Base-by-base conservation (phyloP, 2,113 vertebrate genomes). In the Seriola quinqueradiata region DNA sequence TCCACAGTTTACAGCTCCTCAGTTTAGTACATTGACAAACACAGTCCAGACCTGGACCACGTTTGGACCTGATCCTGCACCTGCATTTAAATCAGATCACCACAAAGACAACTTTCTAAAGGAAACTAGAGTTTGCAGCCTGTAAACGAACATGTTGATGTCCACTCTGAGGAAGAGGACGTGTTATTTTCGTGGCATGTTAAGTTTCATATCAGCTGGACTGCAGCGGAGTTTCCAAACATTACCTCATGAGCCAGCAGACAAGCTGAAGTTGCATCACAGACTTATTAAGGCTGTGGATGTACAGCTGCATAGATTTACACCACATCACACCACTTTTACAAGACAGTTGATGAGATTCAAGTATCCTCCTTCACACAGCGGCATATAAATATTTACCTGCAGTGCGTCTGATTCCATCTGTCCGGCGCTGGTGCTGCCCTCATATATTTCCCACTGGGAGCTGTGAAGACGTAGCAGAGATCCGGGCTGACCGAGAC, bases 341-440 rank as follows among this genome's bases (percentile, higher is more conserved):
- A 92, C 84, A 87, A 83, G 88, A 86, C 86, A 84, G 87, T 75
- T 83, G 83, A 93, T 84, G 87, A 90, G 89, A 84, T 87, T 87
- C 75, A 73, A 85, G 87, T 52, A 75, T 93, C 88, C 86, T 87
- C 77, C 64, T 85, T 83, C 75, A 73, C 81, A 52, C 75, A 2
- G 57, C 87, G 9, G 50, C 58, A 10, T 88, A 93, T 93, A 93
- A 94, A 93, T 94, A 94, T 93, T 94, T 92, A 93, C 92, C 92
- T 90, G 89, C 84, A 83, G 85, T 85, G 87, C 81, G 82, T 84
- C 84, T 61, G 81, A 82, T 63, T 90, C 88, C 93, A 90, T 93
- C 92, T 89, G 92, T 92, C 92, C 90, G 77, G 61, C 74, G 77
- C 84, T 34, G 83, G 59, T 69, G 82, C 89, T 72, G 89, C 90